Evolutionary conservation across 2,888 invertebrate species (phyloP).

Genomic region (Theretra japonica): DNA sequence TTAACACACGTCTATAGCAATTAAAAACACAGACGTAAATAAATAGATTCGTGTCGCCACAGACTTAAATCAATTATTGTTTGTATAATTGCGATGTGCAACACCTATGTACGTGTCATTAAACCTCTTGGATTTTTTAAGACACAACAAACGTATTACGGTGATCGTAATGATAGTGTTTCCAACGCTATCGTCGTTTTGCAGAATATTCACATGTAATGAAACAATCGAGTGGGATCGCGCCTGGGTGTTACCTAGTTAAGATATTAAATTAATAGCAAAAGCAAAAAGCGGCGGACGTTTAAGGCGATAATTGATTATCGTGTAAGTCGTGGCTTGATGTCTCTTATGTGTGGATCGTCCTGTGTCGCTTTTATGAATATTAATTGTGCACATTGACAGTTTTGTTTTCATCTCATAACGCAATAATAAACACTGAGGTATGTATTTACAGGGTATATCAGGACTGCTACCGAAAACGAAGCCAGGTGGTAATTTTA

Average conservation of each 20-base stretch:
- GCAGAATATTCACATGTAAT: slow-evolving; percentile 32
- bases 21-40: not conserved
- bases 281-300: slow-evolving; percentile 40
- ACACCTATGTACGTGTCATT: not conserved
- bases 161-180: slow-evolving; percentile 34
- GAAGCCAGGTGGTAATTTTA: too few species aligned
- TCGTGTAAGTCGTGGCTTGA: slow-evolving; percentile 38
- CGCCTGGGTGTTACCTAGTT: slow-evolving; percentile 46
- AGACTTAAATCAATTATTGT: slow-evolving; percentile 2
- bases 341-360: slow-evolving; percentile 9
- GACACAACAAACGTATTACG: not conserved
- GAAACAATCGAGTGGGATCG: slow-evolving; percentile 36
- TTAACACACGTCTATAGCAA: not conserved
- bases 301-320: slow-evolving; percentile 54
- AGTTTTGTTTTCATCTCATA: not conserved
- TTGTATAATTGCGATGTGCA: not conserved
- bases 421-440: too few species aligned
- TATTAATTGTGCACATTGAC: not conserved
- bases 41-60: not conserved
- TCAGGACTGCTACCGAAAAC: too few species aligned
- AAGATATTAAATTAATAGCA: slow-evolving; percentile 56
- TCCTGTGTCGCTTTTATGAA: slow-evolving; percentile 1
- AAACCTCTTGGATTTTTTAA: not conserved
- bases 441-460: too few species aligned
- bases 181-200: slow-evolving; percentile 25